These are phyloP conservation scores for Meloidogyne floridensis DNA, from an alignment of 1,140 invertebrate species.

Conservation along the genomic window DNA sequence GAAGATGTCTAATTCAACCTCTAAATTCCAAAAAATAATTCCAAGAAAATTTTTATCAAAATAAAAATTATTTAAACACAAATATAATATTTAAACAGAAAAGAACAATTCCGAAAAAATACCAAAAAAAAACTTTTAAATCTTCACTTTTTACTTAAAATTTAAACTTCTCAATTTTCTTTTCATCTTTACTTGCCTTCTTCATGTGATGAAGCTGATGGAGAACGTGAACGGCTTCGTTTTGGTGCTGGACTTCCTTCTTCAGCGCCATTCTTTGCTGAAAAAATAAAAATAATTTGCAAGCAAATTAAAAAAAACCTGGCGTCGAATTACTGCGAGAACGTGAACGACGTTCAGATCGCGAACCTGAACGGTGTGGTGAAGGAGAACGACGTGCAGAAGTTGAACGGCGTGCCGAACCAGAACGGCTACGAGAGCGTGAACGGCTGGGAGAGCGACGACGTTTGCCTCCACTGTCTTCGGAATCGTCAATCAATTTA, in stretches of 20 bases:
- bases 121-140: background rate
- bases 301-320: background rate
- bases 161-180: background rate
- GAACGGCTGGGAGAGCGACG: background rate
- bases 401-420: conserved; percentile 36
- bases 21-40: too few relatives aligned
- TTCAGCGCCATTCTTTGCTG: background rate
- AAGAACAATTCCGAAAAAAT: too few relatives aligned
- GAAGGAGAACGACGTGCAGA: conserved; percentile 39
- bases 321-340: conserved; percentile 11
- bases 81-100: too few relatives aligned
- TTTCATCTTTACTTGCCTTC: background rate
- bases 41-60: too few relatives aligned
- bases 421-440: conserved; percentile 38
- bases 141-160: background rate
- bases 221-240: background rate
- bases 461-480: conserved; percentile 9
- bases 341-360: conserved; percentile 27
- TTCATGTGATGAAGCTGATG: background rate
- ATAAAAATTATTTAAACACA: too few relatives aligned
- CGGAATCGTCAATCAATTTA: conserved; percentile 76
- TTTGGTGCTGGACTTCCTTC: background rate
- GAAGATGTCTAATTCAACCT: too few relatives aligned
- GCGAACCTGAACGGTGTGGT: conserved; percentile 23
- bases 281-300: background rate